phyloP scores from a whole-genome alignment of 2,113 vertebrate species.

The Mola mola region DNA sequence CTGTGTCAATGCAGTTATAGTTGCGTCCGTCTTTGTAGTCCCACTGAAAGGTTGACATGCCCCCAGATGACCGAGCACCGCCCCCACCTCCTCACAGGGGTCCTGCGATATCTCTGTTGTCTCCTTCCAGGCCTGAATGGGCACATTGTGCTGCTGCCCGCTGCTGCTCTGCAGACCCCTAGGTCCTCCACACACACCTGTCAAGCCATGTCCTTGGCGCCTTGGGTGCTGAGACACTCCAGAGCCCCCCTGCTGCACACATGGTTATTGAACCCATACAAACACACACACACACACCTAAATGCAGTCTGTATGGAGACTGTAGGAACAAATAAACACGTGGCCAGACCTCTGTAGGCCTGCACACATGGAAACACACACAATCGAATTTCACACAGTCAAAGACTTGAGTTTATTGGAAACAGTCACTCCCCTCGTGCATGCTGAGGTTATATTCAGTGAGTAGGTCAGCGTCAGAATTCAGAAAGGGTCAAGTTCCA shows the following conservation, averaged over 20 bases:
- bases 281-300: constrained; percentile 10
- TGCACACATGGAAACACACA: constrained; percentile 20
- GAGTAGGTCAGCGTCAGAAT: constrained; percentile 46
- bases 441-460: constrained; percentile 61
- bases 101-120: constrained; percentile 76
- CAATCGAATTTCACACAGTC: constrained; percentile 43
- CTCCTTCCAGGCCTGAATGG: constrained; percentile 74
- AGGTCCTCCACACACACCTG: constrained; percentile 70
- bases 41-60: constrained; percentile 63
- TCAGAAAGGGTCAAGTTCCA: constrained; percentile 74
- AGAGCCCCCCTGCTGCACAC: constrained; percentile 62
- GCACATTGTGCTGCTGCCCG: constrained; percentile 67
- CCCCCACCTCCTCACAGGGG: constrained; percentile 55
- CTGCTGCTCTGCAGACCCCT: constrained; percentile 51
- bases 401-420: constrained; percentile 62
- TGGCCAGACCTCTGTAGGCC: constrained; percentile 5
- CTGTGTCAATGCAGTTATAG: constrained; percentile 45
- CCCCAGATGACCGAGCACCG: constrained; percentile 35
- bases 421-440: constrained; percentile 42
- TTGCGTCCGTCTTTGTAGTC: constrained; percentile 69
- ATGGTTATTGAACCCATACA: constrained; percentile 54
- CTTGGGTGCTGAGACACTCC: constrained; percentile 71
- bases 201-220: constrained; percentile 75
- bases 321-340: constrained; percentile 55
- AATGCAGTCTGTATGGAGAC: constrained; percentile 33